These are phyloP conservation scores for Callinectes sapidus DNA, from an alignment of 2,888 invertebrate species.

Conservation along the genomic window DNA sequence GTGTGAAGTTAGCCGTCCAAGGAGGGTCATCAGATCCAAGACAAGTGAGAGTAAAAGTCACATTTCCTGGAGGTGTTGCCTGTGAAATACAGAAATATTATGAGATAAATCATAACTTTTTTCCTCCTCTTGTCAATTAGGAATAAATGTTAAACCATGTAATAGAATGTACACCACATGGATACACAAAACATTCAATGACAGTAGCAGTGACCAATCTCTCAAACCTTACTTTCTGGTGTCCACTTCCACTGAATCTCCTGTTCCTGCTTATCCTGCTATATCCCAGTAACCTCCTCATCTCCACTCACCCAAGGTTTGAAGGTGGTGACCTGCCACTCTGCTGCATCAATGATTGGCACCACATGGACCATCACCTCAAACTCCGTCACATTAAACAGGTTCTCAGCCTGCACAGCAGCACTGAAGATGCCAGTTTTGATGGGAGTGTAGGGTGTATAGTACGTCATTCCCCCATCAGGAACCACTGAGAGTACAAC, in stretches of 20 bases:
- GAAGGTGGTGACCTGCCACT: not conserved
- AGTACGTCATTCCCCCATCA: not conserved
- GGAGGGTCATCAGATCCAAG: slow-evolving; percentile 43
- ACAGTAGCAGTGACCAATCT: too few relatives aligned
- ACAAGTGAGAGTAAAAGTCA: slow-evolving; percentile 37
- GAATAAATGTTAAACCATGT: too few relatives aligned
- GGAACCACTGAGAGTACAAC: slow-evolving; percentile 2
- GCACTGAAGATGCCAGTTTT: not conserved
- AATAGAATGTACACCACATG: too few relatives aligned
- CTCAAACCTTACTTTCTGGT: not conserved
- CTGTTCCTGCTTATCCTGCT: not conserved
- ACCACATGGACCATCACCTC: not conserved
- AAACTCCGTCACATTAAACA: not conserved
- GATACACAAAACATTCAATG: too few relatives aligned
- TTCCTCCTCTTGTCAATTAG: not conserved
- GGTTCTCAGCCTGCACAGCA: not conserved
- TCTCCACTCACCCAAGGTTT: slow-evolving; percentile 34
- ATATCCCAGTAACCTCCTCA: not conserved
- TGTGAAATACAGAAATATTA: not conserved
- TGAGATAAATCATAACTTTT: not conserved
- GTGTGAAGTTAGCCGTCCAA: slow-evolving; percentile 31
- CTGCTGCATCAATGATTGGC: not conserved
- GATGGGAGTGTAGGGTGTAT: not conserved
- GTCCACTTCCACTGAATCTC: not conserved
- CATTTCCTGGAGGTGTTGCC: slow-evolving; percentile 47